Base-by-base conservation (phyloP, 2,797 vertebrate genomes). In the Xenops minutus region DNA sequence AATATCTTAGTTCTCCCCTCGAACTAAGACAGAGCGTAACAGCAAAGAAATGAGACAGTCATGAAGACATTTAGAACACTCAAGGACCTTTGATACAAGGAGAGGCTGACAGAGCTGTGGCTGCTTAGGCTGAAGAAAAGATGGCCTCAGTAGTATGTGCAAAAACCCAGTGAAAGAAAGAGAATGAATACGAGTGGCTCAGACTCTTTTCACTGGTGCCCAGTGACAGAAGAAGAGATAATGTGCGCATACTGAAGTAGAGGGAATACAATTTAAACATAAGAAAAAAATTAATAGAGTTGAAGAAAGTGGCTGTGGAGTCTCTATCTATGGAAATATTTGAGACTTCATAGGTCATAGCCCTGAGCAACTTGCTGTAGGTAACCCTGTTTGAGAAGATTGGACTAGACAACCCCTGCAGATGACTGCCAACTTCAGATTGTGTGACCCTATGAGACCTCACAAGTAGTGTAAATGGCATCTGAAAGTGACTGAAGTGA, bases 141-240 rank as follows among this genome's bases (percentile, higher is more conserved):
- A n/a, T 19, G n/a, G n/a, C 44, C 59, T 23, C 34, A 61, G 55
- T 6, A 61, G 23, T 7, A 46, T 12, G 8, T 20, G 30, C 13
- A 39, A 85, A 46, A 29, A 46, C 16, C 6, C 19, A 61, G 2
- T 0, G 0, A 29, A 81, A 54, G 3, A 29, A 74, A 54, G 2
- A 2, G 37, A 59, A 72, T n/a, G 15, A 64, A 51, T 29, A 64
- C 0, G 1, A 58, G 34, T 9, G 44, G 34, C 12, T 34, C 39
- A 24, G 23, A 34, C 5, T 13, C 62, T 44, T 44, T 16, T 44
- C 32, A 64, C 30, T 7, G 11, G 29, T 39, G 51, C 12, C 12
- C 24, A 22, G 29, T 23, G 26, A 74, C 17, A 74, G 30, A 7
- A 62, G 29, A 59, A 74, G 12, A 46, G 18, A 19, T 19, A 30